Base-by-base conservation (phyloP, 2,113 vertebrate genomes). In the Acanthisitta chloris region DNA sequence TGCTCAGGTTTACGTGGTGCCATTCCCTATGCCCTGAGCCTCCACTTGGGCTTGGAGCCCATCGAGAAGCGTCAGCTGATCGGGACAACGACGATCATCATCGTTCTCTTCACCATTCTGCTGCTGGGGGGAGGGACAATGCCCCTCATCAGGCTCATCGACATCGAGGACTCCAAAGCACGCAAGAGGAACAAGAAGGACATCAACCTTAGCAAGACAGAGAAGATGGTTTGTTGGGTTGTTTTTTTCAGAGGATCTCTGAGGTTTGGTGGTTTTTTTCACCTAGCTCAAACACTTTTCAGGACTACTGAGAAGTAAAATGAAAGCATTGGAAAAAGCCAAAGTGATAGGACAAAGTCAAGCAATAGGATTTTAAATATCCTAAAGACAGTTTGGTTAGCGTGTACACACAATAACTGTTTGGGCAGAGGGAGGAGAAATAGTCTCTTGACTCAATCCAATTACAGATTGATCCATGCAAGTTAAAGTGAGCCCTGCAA, bases 1-100 rank as follows among this genome's bases (percentile, higher is more conserved):
- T 59, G 28, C 17, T 24, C 72, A 99, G 99, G 99, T 62, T 96
- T 99, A 58, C 98, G 99, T 55, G 99, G 99, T 7, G 99, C 99
- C 54, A 99, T 99, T 91, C 99, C 99, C 16, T 99, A 99, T 0
- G 99, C 99, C 12, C 97, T 99, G 96, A 99, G 99, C 94, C 98
- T 99, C 71, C 99, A 99, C 91, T 98, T 99, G 96, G 99, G 98
- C 96, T 97, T 99, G 92, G 99, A 99, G 95, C 99, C 99, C 78
- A 99, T 99, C 3, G 99, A 99, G 97, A 99, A 99, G 97, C 97
- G 99, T 9, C 99, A 99, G 97, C 98, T 99, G 9, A 99, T 99
- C 2, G 99, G 99, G 85, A 99, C 99, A 93, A 99, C 99, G 36
- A 99, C 99, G 77, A 99, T 99, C 79, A 98, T 99, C 97, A 99